Conservation (phyloP, 2,113 vertebrate genomes). For the Eulemur rufifrons region DNA sequence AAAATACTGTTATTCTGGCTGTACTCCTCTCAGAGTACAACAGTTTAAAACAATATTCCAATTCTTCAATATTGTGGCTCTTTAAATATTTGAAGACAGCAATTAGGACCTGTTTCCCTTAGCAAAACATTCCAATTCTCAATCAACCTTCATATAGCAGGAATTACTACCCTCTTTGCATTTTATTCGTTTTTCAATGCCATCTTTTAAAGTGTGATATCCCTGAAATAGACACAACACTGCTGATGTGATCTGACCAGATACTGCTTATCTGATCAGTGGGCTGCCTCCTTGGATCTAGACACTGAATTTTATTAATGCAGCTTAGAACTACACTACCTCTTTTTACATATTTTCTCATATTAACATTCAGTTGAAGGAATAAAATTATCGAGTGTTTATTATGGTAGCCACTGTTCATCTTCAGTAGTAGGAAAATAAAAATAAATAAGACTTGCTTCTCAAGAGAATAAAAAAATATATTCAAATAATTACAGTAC, state of each 20-base stretch:
- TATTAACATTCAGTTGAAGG: background rate
- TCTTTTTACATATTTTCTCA: background rate
- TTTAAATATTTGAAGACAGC: conserved; percentile 10
- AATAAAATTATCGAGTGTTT: background rate
- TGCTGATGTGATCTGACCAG: background rate
- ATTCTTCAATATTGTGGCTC: background rate
- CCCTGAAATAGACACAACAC: background rate
- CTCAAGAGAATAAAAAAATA: background rate
- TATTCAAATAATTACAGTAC: background rate
- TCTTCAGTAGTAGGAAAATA: conserved; percentile 23
- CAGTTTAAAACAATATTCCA: background rate
- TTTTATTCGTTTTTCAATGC: background rate
- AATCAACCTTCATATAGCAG: background rate
- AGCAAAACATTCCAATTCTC: background rate
- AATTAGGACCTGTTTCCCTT: background rate
- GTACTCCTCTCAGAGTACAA: background rate
- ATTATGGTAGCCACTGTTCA: background rate
- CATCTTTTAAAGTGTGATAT: background rate
- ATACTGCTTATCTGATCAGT: too few relatives aligned
- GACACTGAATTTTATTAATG: background rate
- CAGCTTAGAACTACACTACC: background rate
- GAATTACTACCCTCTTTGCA: background rate
- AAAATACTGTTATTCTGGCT: conserved; percentile 5
- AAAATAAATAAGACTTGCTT: background rate
- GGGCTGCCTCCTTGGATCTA: background rate